Evolutionary conservation across 2,797 vertebrate species (phyloP).

Genomic region (Lepidocolaptes lacrymiger): DNA sequence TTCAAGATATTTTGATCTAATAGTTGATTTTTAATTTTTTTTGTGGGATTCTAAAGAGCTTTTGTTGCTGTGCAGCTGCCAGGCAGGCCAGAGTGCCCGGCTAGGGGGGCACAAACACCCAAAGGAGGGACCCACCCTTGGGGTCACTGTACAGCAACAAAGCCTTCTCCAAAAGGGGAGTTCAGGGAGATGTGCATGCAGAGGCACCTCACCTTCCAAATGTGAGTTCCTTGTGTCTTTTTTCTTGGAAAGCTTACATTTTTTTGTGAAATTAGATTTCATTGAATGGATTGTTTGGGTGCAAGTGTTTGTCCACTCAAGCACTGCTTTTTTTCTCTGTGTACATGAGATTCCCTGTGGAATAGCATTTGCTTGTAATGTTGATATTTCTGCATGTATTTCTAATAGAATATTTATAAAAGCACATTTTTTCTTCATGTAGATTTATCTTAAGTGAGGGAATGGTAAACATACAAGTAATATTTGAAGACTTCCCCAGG

Average conservation of each 20-base stretch:
- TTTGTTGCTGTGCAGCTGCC: neutral
- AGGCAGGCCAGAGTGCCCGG: neutral
- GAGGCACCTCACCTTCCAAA: neutral
- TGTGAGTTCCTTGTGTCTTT: neutral
- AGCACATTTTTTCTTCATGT: neutral
- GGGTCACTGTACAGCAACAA: rapidly evolving
- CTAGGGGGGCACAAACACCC: neutral
- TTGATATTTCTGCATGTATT: neutral
- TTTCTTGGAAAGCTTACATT: neutral
- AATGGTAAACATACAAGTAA: neutral
- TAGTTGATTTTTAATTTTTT: neutral
- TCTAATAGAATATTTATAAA: neutral
- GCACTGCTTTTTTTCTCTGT: neutral
- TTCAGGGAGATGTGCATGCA: neutral
- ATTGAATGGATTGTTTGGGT: neutral
- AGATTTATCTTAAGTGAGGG: neutral
- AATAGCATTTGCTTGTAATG: neutral
- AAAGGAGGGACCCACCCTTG: neutral
- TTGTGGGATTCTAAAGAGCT: neutral
- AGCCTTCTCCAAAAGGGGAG: neutral
- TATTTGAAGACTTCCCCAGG: neutral
- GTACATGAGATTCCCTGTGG: neutral
- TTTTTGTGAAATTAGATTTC: neutral
- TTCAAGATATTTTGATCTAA: neutral
- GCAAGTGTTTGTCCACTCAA: neutral